Percentiles rank a stretch among this genome's conserved stretches.
These are phyloP conservation scores for Carabus problematicus DNA, from an alignment of 2,888 invertebrate species.

Conservation along the genomic window DNA sequence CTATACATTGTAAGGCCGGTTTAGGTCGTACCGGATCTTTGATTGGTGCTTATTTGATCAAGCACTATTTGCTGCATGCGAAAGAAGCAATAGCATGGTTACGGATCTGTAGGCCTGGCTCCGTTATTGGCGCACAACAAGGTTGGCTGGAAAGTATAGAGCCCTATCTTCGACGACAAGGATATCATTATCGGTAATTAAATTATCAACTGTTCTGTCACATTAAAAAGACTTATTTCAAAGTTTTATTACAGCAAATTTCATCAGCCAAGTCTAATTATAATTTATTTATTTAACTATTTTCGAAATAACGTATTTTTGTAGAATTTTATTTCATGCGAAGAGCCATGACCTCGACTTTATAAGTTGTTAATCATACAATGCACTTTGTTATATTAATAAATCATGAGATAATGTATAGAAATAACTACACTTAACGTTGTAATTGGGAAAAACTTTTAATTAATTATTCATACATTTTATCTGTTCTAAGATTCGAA, in stretches of 20 bases:
- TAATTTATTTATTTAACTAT: neutral
- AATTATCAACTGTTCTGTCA: neutral
- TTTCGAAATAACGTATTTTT: too few relatives aligned
- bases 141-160: constrained; percentile 67
- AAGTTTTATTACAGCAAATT: constrained; percentile 10
- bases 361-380: too few relatives aligned
- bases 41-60: constrained; percentile 88
- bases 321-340: neutral
- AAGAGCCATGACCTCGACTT: too few relatives aligned
- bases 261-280: constrained; percentile 32
- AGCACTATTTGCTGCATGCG: constrained; percentile 80
- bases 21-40: constrained; percentile 89
- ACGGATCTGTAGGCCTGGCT: constrained; percentile 86
- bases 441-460: neutral
- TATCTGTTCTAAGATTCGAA: constrained; percentile 50
- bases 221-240: neutral
- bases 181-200: constrained; percentile 65
- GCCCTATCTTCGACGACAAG: constrained; percentile 62
- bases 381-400: too few relatives aligned
- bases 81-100: constrained; percentile 89
- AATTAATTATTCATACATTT: too few relatives aligned
- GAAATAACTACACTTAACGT: neutral
- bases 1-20: constrained; percentile 94
- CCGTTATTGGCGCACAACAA: constrained; percentile 88
- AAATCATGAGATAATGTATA: too few relatives aligned